phyloP scores from a whole-genome alignment of 2,113 vertebrate species.

The Aspiorhynchus laticeps region DNA sequence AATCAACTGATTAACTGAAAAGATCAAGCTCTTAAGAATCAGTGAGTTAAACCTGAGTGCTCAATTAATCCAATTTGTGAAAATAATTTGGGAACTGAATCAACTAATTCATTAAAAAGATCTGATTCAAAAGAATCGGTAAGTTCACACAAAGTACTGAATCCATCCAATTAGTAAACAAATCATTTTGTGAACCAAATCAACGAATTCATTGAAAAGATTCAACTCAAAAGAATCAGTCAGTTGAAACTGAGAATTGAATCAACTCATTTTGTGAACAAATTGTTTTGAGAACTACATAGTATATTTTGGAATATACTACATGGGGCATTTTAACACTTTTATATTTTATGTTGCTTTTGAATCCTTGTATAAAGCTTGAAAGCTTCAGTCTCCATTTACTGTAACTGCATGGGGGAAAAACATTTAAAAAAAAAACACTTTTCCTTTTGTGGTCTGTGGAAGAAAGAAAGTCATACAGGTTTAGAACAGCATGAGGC shows the following conservation, averaged over 20 bases:
- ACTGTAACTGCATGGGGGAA: background rate
- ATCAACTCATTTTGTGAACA: background rate
- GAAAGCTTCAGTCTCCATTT: no score
- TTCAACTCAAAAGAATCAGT: background rate
- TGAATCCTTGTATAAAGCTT: background rate
- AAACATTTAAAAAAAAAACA: background rate
- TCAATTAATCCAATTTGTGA: no score
- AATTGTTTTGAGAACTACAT: background rate
- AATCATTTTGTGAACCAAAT: background rate
- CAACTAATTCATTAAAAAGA: background rate
- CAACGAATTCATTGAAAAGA: background rate
- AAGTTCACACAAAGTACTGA: background rate
- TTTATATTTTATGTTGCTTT: background rate
- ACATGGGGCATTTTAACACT: background rate
- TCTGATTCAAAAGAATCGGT: no score
- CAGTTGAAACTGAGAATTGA: background rate
- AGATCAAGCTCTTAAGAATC: background rate
- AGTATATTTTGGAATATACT: background rate
- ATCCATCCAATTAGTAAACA: background rate
- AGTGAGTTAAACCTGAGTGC: background rate
- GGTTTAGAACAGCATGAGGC: background rate
- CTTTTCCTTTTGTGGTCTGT: background rate
- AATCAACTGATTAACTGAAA: background rate
- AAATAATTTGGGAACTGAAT: background rate
- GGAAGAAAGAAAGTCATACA: background rate